Base-by-base conservation (phyloP, 2,888 invertebrate genomes). In the Steinernema hermaphroditum region DNA sequence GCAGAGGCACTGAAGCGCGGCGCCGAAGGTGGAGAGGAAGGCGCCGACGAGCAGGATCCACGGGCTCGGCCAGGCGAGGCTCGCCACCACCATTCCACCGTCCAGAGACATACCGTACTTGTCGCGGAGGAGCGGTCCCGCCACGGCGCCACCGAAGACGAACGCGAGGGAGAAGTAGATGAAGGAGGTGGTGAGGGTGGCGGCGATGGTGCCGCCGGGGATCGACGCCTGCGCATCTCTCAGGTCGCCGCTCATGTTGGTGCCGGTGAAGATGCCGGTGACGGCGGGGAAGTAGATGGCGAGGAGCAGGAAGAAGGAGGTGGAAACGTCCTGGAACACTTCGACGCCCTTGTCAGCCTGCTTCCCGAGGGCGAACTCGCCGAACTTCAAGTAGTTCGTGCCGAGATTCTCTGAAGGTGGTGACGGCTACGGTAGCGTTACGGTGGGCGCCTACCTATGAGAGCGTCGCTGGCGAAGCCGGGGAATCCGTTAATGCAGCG, bases 261-360 rank as follows among this genome's bases (percentile, higher is more conserved):
- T 96, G 27, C 98, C 98, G 75, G 98, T 98, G 94, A 98, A 96
- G 80, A 98, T 98, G 86, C 93, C 97, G 83, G 97, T 98, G 57
- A 96, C 96, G 24, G 97, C 97, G 19, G 98, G 98, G 89, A 99
- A 99, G 90, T 97, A 98, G 85, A 99, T 98, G 83, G 96, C 97
- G 82, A 98, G 93, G 34, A 98, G 91, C 81, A 97, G 92, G 70
- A 96, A 96, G 88, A 98, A 97, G 0, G 93, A 91, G 2, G 96
- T 95, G 1, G 94, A 92, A 70, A 94, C 91, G 87, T 98, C 92
- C 83, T 81, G 80, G 76, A 81, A 81, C 88, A 94, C 93, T 88
- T 85, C 81, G 14, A 72, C 69, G 8, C 69, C 62, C 14, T 44
- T 37, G 68, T 81, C 71, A n/a, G 80, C 83, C 43, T 69, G 14